Base-by-base conservation (phyloP, 2,888 invertebrate species). In the Cryptocephalus moraei region DNA sequence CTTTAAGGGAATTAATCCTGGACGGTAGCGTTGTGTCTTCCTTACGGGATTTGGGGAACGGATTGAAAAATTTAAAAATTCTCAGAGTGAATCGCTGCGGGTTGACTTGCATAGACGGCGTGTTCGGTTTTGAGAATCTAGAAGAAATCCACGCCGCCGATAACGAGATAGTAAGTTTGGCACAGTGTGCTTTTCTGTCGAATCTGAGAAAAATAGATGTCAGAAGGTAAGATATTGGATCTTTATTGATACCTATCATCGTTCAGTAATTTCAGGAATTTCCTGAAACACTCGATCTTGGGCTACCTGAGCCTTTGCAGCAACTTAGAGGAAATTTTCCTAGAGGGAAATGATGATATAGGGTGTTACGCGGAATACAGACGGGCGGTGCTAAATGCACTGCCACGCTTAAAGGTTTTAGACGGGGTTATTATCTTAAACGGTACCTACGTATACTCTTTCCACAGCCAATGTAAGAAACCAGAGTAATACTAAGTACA, bases 21-120 rank as follows among this genome's bases (percentile, higher is more conserved):
- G 82, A 83, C 50, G 85, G 84, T 32, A 84, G 84, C 55, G 77
- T 79, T 8, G 66, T 86, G 1, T 72, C 75, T 6, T 82, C 84
- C 0, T 63, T 86, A 41, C 72, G 85, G 46, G 85, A 85, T 60
- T 73, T 85, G 13, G 86, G 85, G 13, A 80, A 77, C 53, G 79
- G 79, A 22, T 69, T 85, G 50, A 71, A 73, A 43, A 77, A 75
- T 61, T 66, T 82, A 32, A 77, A 75, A 67, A 75, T 78, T 41
- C 62, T 80, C 43, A 73, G 72, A 58, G 78, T 85, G 8, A 78
- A 79, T 56, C 75, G 80, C 39, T 86, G 85, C 60, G 78, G 80
- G 0, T 64, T 86, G 44, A 75, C 73, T 13, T 78, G 77, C 52
- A 70, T 86, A 51, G 85, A 86, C 58, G 84, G 84, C 8, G 77